Conservation (phyloP, 2,888 invertebrate species). For the Cephus pygmeus region DNA sequence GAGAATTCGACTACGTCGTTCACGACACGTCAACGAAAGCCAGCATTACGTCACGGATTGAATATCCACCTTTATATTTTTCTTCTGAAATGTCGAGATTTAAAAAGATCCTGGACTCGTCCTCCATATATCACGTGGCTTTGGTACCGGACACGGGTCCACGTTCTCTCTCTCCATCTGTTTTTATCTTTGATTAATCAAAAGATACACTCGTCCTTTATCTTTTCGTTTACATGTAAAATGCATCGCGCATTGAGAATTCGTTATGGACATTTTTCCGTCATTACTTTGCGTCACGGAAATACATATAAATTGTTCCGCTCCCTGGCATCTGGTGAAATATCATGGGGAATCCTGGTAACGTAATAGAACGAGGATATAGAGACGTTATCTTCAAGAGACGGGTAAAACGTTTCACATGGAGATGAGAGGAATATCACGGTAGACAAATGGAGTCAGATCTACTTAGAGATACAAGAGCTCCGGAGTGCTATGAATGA, state of each 20-base stretch:
- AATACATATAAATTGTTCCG: not conserved
- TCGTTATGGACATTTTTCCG: not conserved
- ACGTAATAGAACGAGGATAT: constrained; percentile 7
- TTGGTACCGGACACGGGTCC: not conserved
- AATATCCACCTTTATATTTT: not conserved
- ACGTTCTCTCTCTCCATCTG: not conserved
- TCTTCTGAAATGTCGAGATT: not conserved
- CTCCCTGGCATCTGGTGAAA: not conserved
- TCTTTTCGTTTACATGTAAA: constrained; percentile 19
- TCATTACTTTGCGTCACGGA: not conserved
- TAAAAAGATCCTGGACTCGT: not conserved
- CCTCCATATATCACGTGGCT: not conserved
- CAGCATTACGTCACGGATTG: not conserved
- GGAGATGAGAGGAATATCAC: constrained; percentile 24
- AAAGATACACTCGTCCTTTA: constrained; percentile 16
- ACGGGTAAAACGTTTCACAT: constrained; percentile 18
- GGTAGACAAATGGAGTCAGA: constrained; percentile 27
- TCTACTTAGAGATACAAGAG: constrained; percentile 14
- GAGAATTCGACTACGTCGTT: not conserved
- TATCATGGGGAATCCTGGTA: not conserved
- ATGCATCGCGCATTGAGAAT: not conserved
- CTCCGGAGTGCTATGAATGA: constrained; percentile 14
- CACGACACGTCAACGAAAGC: not conserved
- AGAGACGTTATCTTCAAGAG: constrained; percentile 16
- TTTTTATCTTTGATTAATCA: constrained; percentile 1